These are phyloP conservation scores for Scelioninae gen. 1 DNA, from an alignment of 2,888 invertebrate genomes.

Conservation along the genomic window DNA sequence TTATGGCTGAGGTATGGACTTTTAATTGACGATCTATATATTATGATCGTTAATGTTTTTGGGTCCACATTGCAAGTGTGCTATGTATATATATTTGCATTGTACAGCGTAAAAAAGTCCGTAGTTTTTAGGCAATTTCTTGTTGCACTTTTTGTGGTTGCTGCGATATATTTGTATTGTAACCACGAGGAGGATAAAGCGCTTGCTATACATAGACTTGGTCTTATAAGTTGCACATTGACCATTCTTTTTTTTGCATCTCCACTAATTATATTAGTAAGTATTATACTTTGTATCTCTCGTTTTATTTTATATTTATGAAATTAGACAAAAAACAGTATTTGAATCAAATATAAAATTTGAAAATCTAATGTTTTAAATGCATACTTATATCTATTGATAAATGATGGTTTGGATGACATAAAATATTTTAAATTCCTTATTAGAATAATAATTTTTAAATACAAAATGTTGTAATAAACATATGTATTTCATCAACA, in stretches of 20 bases:
- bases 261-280: conserved; percentile 90
- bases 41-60: conserved; percentile 90
- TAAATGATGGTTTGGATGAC: too few relatives aligned
- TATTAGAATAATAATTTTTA: too few relatives aligned
- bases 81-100: conserved; percentile 89
- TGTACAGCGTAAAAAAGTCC: conserved; percentile 90
- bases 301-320: too few relatives aligned
- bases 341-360: background rate
- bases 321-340: too few relatives aligned
- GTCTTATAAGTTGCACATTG: conserved; percentile 89
- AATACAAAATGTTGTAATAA: too few relatives aligned
- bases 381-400: too few relatives aligned
- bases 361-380: too few relatives aligned
- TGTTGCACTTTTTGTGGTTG: conserved; percentile 85
- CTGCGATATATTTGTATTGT: conserved; percentile 87
- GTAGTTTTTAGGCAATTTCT: conserved; percentile 87
- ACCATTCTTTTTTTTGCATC: conserved; percentile 93
- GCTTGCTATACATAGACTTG: conserved; percentile 87
- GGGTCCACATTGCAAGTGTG: conserved; percentile 89
- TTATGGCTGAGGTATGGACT: conserved; percentile 93
- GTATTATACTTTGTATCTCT: conserved; percentile 69
- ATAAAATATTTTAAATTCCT: too few relatives aligned
- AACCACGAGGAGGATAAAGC: conserved; percentile 85
- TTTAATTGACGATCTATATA: conserved; percentile 89
- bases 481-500: too few relatives aligned